Evolutionary conservation across 2,888 invertebrate species (phyloP).

Genomic region (Hypena proboscidalis): DNA sequence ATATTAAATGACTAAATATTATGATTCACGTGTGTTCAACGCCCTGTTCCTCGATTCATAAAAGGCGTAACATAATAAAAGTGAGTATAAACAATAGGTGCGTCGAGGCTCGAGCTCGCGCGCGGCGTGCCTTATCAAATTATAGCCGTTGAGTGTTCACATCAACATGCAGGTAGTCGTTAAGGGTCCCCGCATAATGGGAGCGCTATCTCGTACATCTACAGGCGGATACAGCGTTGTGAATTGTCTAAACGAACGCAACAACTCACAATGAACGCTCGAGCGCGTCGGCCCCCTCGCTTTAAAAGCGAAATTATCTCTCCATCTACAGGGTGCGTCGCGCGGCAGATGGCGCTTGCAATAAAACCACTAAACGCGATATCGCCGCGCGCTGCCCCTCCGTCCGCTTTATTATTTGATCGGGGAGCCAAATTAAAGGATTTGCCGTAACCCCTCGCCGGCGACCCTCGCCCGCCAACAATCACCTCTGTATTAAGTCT

Average conservation of each 20-base stretch:
- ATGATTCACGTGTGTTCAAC: conserved; percentile 10
- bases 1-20: conserved; percentile 13
- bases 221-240: conserved; percentile 65
- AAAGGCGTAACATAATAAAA: conserved; percentile 25
- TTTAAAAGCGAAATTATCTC: conserved; percentile 82
- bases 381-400: conserved; percentile 77
- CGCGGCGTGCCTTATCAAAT: conserved; percentile 66
- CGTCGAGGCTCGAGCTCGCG: no score
- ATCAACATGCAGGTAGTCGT: conserved; percentile 63
- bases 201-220: conserved; percentile 71
- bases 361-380: conserved; percentile 86
- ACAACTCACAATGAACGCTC: conserved; percentile 73
- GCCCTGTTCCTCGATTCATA: conserved; percentile 25
- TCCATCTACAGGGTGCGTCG: conserved; percentile 73
- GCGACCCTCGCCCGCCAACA: conserved; percentile 81
- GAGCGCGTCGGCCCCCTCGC: conserved; percentile 59
- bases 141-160: conserved; percentile 65
- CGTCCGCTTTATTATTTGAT: conserved; percentile 83
- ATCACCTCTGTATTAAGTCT: conserved; percentile 86
- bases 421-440: conserved; percentile 86
- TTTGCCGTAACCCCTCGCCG: conserved; percentile 79
- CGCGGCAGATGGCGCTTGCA: conserved; percentile 84
- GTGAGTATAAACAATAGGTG: conserved; percentile 29
- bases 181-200: conserved; percentile 68
- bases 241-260: conserved; percentile 79